Percentiles rank a stretch among this genome's conserved stretches.
phyloP scores from a whole-genome alignment of 2,888 invertebrate species.

The Sphaerophoria rueppellii region DNA sequence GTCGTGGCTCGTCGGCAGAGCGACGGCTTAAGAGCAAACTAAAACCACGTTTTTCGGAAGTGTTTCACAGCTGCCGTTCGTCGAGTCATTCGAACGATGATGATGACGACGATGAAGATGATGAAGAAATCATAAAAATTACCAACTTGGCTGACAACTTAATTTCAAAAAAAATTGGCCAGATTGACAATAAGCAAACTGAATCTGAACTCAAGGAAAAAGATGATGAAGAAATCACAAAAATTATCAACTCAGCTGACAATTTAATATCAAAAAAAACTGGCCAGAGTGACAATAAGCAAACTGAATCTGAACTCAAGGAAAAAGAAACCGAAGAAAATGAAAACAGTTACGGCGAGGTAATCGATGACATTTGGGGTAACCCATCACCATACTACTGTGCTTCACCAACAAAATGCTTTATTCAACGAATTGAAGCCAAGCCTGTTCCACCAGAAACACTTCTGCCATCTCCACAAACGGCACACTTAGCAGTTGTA shows the following conservation, averaged over 20 bases:
- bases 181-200: neutral
- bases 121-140: conserved; percentile 67
- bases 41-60: conserved; percentile 76
- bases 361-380: conserved; percentile 71
- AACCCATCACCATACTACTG: conserved; percentile 73
- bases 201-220: conserved; percentile 16
- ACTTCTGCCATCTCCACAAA: conserved; percentile 60
- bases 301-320: conserved; percentile 4
- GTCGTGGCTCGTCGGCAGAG: conserved; percentile 78
- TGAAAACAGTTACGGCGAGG: conserved; percentile 39
- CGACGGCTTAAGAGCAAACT: conserved; percentile 62
- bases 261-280: conserved; percentile 1
- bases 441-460: conserved; percentile 75
- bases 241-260: conserved; percentile 34
- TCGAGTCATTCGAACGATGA: conserved; percentile 79
- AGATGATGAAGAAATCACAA: no score
- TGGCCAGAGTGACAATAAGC: neutral
- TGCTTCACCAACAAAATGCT: conserved; percentile 73
- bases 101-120: conserved; percentile 76
- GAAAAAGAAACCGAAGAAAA: conserved; percentile 55
- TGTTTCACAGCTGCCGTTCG: conserved; percentile 77
- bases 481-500: conserved; percentile 74
- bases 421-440: conserved; percentile 56
- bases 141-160: conserved; percentile 29
- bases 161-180: neutral